Evolutionary conservation across 2,797 vertebrate genomes (phyloP), one percentile per base, ranked within the genome.

Genomic region (Ctenosaura bakeri): DNA sequence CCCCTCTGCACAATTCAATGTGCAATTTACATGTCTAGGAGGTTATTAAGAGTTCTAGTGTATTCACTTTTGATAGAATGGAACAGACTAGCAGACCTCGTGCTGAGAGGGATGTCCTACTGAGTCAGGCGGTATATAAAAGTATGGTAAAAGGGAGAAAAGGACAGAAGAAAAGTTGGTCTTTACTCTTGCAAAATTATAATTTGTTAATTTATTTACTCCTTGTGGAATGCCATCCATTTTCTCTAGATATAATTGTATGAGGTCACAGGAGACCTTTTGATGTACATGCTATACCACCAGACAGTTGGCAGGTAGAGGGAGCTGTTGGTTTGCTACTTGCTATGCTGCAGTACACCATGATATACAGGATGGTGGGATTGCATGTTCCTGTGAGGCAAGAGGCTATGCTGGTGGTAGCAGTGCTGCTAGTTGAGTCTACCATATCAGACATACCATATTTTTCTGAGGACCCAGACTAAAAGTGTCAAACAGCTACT

Each of bases 21-120:
- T 89, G 50, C 71, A 79, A 80, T 89, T 85, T 85, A 50, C 62
- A 85, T 59, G 64, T 80, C 18, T 62, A 59, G 52, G 59, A 85
- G 29, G 35, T 71, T 89, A 56, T 86, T 71, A 80, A 73, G 56
- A 78, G 74, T 84, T 85, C 24, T 77, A 35, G 29, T 54, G 50
- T 42, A 54, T 84, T 77, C 66, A 84, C 5, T 54, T 85, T 24
- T 85, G 69, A 56, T 42, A 71, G 18, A 89, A 69, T 26, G 62
- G 62, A 54, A 2, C 16, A 26, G 7, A 56, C 42, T 66, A 78
- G 24, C 16, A 46, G 56, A 56, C 12, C 10, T 6, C 77, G 24
- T 62, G 73, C 62, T 86, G 89, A 32, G 80, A 38, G 69, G 76
- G 46, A 69, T 79, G 24, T 13, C 50, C 83, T 50, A 79, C 42